Percentiles rank a stretch among this genome's conserved stretches.
Conservation (phyloP, 2,113 vertebrate genomes). For the Sphaerodactylus townsendi region DNA sequence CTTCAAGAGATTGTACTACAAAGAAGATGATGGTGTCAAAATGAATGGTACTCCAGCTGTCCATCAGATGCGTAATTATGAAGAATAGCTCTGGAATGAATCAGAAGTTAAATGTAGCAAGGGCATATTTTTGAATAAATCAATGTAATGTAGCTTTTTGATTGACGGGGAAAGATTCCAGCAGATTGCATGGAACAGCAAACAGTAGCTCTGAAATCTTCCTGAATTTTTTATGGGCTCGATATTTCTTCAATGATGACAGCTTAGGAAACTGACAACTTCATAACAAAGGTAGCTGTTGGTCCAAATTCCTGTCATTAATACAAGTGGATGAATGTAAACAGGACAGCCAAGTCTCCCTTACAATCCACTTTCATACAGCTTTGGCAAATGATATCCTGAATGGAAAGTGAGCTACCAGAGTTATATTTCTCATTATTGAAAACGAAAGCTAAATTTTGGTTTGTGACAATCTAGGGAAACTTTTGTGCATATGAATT, state of each 20-base stretch:
- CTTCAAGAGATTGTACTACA: not conserved
- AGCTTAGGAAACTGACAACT: slow-evolving; percentile 9
- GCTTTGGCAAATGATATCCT: not conserved
- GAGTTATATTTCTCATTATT: not conserved
- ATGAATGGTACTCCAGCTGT: slow-evolving; percentile 29
- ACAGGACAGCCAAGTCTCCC: not conserved
- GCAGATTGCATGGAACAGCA: slow-evolving; percentile 43
- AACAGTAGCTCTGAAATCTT: slow-evolving; percentile 16
- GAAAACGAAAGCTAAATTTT: not conserved
- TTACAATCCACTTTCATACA: not conserved
- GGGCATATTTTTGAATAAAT: slow-evolving; percentile 45
- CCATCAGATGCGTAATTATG: slow-evolving; percentile 56
- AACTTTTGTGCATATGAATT: not conserved
- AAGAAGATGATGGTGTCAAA: not conserved
- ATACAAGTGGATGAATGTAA: not conserved
- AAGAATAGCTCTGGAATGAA: slow-evolving; percentile 13
- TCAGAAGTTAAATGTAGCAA: slow-evolving; percentile 38
- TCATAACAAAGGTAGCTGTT: slow-evolving; percentile 7
- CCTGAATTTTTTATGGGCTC: slow-evolving; percentile 18
- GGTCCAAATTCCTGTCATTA: slow-evolving; percentile 6
- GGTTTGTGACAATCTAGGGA: not conserved
- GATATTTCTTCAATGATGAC: slow-evolving; percentile 18
- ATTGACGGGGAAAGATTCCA: slow-evolving; percentile 40
- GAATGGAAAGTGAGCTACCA: not conserved
- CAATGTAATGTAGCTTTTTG: slow-evolving; percentile 40